These are phyloP conservation scores for Gari tellinella DNA, from an alignment of 2,888 invertebrate genomes.

Conservation along the genomic window DNA sequence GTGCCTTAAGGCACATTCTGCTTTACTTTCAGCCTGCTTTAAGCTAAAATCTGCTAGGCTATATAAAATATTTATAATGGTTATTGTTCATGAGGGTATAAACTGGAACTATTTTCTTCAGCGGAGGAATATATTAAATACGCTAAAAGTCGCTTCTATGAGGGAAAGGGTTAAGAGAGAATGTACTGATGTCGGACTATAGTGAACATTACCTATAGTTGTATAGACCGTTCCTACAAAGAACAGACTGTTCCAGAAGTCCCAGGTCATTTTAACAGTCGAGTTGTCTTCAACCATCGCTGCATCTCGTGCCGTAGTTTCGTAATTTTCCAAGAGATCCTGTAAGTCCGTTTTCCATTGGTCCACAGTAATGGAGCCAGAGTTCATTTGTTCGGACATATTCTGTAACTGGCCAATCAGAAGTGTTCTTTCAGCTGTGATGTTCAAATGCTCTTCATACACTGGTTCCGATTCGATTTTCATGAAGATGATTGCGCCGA, in stretches of 20 bases:
- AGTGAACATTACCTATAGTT: conserved; percentile 84
- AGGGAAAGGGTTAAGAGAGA: too few species aligned
- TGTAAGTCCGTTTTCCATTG: conserved; percentile 74
- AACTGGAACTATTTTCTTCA: too few species aligned
- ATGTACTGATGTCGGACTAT: neutral
- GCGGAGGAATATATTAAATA: too few species aligned
- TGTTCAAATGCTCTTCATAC: conserved; percentile 91
- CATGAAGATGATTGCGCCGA: conserved; percentile 92
- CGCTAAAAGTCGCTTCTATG: too few species aligned
- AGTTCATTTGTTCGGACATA: conserved; percentile 33
- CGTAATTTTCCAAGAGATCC: conserved; percentile 92
- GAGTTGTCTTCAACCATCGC: conserved; percentile 19
- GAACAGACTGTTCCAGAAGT: conserved; percentile 83
- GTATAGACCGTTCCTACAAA: conserved; percentile 85
- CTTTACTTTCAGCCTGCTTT: neutral
- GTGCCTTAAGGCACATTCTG: too few species aligned
- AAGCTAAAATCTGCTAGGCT: neutral
- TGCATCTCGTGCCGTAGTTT: conserved; percentile 93
- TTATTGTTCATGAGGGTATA: too few species aligned
- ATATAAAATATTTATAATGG: too few species aligned
- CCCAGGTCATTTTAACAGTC: conserved; percentile 87
- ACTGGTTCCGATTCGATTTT: conserved; percentile 89
- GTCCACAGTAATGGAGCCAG: conserved; percentile 20
- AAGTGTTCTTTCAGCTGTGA: conserved; percentile 90
- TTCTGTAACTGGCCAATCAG: conserved; percentile 94